phyloP scores from a whole-genome alignment of 2,113 vertebrate genomes.

The Vulpes vulpes region DNA sequence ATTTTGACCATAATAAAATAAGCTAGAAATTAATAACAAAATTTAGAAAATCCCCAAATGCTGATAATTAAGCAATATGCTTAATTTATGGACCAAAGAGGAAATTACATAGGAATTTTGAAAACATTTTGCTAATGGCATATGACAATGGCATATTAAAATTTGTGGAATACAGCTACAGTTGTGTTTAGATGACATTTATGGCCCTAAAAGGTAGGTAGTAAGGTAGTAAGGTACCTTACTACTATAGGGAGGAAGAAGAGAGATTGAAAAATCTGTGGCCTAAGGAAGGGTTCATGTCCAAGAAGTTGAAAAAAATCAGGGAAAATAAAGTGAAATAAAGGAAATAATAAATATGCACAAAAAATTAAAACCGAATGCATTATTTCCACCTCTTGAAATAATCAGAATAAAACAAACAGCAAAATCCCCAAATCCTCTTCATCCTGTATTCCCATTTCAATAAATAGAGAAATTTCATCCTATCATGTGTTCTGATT shows the following conservation, averaged over 20 bases:
- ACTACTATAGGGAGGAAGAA: not conserved
- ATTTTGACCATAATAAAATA: not conserved
- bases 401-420: not conserved
- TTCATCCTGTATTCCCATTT: not conserved
- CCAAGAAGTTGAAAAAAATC: not conserved
- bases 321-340: not conserved
- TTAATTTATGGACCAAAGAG: not conserved
- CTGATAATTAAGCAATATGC: not conserved
- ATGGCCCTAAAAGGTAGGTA: not conserved
- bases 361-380: not conserved
- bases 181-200: not conserved
- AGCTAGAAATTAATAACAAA: not conserved
- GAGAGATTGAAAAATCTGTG: not conserved
- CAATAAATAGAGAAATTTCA: not conserved
- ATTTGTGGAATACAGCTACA: not conserved
- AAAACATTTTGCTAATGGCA: not conserved
- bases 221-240: not conserved
- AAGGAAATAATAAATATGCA: not conserved
- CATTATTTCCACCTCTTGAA: not conserved
- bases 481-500: not conserved
- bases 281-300: not conserved
- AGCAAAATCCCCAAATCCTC: not conserved
- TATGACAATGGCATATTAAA: not conserved
- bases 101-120: not conserved
- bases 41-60: not conserved